Conservation (phyloP, 2,888 invertebrate genomes). For the Conistra vaccinii region DNA sequence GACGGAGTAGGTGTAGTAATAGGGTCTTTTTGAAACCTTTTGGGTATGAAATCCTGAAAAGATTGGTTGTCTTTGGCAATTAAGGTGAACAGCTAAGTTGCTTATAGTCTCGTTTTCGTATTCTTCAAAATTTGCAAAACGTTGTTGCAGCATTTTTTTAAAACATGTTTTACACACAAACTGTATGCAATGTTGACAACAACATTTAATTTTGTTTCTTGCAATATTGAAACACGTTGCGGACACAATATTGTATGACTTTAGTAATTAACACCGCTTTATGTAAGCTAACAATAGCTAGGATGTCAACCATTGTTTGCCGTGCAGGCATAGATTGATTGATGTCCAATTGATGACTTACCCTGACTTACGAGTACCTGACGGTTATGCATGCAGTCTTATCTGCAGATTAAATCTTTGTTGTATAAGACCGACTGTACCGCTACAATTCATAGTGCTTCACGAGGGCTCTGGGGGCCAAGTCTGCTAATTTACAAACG, state of each 20-base stretch:
- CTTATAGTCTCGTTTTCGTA: not conserved
- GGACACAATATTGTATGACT: not conserved
- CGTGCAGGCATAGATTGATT: constrained; percentile 30
- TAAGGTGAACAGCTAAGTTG: not conserved
- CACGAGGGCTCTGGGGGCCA: too few relatives aligned
- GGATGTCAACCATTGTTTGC: constrained; percentile 18
- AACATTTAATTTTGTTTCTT: not conserved
- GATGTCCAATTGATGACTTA: constrained; percentile 36
- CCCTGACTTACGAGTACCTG: not conserved
- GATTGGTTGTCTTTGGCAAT: not conserved
- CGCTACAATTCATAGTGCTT: too few relatives aligned
- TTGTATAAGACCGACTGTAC: not conserved
- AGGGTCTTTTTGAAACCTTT: not conserved
- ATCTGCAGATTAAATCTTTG: constrained; percentile 39
- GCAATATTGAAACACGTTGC: not conserved
- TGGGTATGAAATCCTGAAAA: not conserved
- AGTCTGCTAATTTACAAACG: too few relatives aligned
- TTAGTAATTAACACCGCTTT: constrained; percentile 18
- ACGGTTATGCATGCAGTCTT: not conserved
- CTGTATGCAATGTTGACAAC: not conserved
- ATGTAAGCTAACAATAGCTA: constrained; percentile 11
- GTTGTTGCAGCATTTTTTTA: not conserved
- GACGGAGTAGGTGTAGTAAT: not conserved
- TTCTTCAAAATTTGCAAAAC: not conserved
- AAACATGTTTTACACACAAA: not conserved